phyloP scores from a whole-genome alignment of 2,888 invertebrate genomes.

The Thecophora atra region DNA sequence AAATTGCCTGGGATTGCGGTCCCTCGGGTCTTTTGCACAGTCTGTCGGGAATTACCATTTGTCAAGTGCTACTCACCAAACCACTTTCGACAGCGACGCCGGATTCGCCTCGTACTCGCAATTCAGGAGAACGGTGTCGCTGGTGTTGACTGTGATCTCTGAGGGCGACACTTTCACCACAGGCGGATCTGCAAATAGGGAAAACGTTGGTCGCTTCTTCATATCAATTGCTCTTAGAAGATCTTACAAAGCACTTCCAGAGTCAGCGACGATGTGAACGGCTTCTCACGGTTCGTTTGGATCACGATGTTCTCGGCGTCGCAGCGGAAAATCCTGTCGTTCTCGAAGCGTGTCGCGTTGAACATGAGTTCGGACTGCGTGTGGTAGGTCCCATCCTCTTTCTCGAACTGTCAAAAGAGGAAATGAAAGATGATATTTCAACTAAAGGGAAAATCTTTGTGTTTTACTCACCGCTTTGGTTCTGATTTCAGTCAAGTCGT shows the following conservation, averaged over 20 bases:
- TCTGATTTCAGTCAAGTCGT: constrained; percentile 61
- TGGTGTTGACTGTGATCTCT: constrained; percentile 82
- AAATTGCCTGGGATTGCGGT: not conserved
- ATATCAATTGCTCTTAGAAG: not conserved
- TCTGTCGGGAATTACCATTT: not conserved
- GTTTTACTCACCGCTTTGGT: constrained; percentile 67
- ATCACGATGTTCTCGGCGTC: constrained; percentile 85
- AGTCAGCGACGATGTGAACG: constrained; percentile 75
- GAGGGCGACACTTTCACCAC: constrained; percentile 79
- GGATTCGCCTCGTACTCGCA: constrained; percentile 91
- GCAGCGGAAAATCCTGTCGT: constrained; percentile 81
- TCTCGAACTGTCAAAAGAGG: constrained; percentile 67
- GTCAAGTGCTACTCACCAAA: constrained; percentile 72
- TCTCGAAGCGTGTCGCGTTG: constrained; percentile 82
- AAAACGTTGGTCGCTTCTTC: constrained; percentile 10
- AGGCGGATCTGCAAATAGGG: constrained; percentile 77
- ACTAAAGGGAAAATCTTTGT: not conserved
- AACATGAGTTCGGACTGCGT: constrained; percentile 82
- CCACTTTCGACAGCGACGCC: constrained; percentile 76
- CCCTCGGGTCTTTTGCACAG: not conserved
- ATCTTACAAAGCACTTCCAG: constrained; percentile 88
- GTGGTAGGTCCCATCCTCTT: constrained; percentile 78
- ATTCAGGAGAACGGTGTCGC: constrained; percentile 76
- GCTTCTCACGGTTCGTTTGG: constrained; percentile 76
- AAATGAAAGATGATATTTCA: not conserved